These are phyloP conservation scores for Falco naumanni DNA, from an alignment of 2,797 vertebrate species.

Conservation along the genomic window DNA sequence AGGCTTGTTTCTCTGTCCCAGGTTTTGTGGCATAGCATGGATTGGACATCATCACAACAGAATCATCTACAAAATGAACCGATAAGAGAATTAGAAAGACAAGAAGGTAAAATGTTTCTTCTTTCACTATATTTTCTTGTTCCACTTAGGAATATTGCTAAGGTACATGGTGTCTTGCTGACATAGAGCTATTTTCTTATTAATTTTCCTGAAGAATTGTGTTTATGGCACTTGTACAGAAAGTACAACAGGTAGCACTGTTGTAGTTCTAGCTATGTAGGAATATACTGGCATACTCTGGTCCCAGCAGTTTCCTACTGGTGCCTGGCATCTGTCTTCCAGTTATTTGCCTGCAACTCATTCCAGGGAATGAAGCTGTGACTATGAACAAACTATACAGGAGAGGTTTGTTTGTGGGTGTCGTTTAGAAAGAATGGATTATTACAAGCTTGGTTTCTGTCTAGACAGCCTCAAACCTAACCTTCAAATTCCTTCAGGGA, in stretches of 20 bases:
- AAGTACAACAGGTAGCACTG: not conserved
- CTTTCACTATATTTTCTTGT: not conserved
- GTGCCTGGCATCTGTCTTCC: not conserved
- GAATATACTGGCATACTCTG: not conserved
- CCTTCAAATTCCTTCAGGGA: not conserved
- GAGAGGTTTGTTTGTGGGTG: not conserved
- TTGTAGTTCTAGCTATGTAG: not conserved
- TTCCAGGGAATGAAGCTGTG: constrained; percentile 8
- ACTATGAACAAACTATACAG: not conserved
- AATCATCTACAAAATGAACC: not conserved
- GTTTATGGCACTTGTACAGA: not conserved
- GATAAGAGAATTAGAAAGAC: constrained; percentile 18
- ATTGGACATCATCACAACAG: constrained; percentile 33
- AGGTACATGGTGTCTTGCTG: not conserved
- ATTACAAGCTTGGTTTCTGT: not conserved
- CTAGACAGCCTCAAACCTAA: not conserved
- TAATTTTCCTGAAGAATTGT: not conserved
- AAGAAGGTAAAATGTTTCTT: constrained; percentile 70
- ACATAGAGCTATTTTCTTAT: not conserved
- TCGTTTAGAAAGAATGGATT: not conserved
- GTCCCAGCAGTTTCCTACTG: not conserved
- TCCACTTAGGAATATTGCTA: not conserved
- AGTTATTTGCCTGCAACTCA: not conserved
- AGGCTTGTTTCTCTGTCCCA: not conserved
- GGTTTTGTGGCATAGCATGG: constrained; percentile 51